Evolutionary conservation across 2,113 vertebrate genomes (phyloP).

Genomic region (Platysternon megacephalum): DNA sequence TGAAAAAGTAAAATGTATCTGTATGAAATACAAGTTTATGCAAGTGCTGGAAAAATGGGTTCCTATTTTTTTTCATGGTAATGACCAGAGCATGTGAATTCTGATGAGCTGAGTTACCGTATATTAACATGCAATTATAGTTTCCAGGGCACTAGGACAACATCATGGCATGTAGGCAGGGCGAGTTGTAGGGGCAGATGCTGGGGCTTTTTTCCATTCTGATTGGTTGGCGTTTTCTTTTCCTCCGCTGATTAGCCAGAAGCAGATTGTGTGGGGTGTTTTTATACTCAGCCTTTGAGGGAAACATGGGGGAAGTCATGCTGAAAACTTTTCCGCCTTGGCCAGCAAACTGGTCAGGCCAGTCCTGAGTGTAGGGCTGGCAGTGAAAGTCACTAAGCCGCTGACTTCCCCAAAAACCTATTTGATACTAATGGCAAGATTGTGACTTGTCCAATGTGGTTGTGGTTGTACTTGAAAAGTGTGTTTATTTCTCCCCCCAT

Average conservation of each 20-base stretch:
- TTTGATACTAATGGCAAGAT: too few species aligned
- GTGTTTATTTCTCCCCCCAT: too few species aligned
- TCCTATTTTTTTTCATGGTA: neutral
- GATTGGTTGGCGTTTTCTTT: neutral
- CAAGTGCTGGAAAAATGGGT: neutral
- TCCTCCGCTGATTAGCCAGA: neutral
- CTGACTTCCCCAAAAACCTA: too few species aligned
- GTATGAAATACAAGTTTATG: conserved; percentile 23
- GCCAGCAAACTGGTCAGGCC: neutral
- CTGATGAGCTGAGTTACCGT: conserved; percentile 4
- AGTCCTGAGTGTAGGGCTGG: neutral
- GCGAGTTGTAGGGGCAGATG: neutral
- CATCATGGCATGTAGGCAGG: neutral
- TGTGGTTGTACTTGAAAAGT: too few species aligned
- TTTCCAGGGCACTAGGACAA: neutral
- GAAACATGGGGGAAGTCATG: neutral
- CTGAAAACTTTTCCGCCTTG: neutral
- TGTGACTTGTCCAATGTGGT: too few species aligned
- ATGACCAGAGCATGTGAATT: neutral
- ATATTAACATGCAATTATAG: neutral
- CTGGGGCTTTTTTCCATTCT: neutral
- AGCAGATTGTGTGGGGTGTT: neutral
- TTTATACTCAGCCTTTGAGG: neutral
- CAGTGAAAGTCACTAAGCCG: too few species aligned
- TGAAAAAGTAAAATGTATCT: conserved; percentile 50